A percentile compares a stretch with the other conserved stretches of the same genome.
Evolutionary conservation across 2,888 invertebrate species (phyloP).

Genomic region (Melieria crassipennis): DNA sequence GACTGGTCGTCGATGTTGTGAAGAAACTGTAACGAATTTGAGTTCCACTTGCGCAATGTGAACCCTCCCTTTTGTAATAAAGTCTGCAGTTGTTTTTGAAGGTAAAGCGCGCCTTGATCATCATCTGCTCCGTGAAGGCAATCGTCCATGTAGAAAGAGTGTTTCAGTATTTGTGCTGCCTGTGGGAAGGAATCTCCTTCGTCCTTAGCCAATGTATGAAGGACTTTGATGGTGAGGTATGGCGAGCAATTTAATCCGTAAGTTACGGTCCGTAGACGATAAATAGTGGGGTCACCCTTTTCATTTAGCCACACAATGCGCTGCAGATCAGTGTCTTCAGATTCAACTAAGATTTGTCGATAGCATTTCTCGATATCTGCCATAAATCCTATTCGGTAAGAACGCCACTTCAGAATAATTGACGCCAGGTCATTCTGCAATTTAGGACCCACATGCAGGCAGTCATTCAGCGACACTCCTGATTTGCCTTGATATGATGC

Average conservation of each 20-base stretch:
- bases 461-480: conserved; percentile 33
- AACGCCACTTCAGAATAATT: conserved; percentile 32
- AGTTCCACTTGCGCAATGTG: conserved; percentile 29
- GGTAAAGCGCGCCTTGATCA: conserved; percentile 19
- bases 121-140: conserved; percentile 1
- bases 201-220: conserved; percentile 33
- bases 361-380: conserved; percentile 36
- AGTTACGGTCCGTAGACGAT: conserved; percentile 33
- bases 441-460: conserved; percentile 36
- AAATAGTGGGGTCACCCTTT: conserved; percentile 8
- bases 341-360: conserved; percentile 35
- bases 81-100: conserved; percentile 26
- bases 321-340: conserved; percentile 32
- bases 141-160: conserved; percentile 28
- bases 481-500: conserved; percentile 27
- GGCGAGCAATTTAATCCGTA: conserved; percentile 34
- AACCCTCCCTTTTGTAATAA: conserved; percentile 32
- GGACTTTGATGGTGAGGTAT: conserved; percentile 23
- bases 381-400: not conserved
- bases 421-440: conserved; percentile 32
- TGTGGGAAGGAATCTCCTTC: conserved; percentile 25
- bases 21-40: conserved; percentile 30
- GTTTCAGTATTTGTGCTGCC: conserved; percentile 26
- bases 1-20: not conserved
- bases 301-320: conserved; percentile 33